Evolutionary conservation across 2,797 vertebrate species (phyloP).

Genomic region (Furcifer pardalis): DNA sequence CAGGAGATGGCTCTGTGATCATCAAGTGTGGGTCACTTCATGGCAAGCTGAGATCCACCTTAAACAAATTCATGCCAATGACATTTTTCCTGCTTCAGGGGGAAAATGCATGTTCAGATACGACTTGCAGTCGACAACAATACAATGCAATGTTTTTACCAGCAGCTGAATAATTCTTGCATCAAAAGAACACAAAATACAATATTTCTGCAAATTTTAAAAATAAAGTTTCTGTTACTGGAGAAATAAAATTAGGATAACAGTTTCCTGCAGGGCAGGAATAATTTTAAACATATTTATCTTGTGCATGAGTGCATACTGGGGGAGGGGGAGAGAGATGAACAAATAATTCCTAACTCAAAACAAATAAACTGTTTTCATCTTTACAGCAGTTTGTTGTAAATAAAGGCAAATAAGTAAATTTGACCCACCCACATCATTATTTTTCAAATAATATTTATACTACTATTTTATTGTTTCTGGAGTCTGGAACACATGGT

Average conservation of each 20-base stretch:
- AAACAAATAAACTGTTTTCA: conserved; percentile 61
- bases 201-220: conserved; percentile 52
- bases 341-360: conserved; percentile 58
- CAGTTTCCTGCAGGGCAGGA: conserved; percentile 52
- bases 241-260: conserved; percentile 48
- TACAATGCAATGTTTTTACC: background rate
- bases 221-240: conserved; percentile 9
- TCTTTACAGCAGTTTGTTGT: conserved; percentile 68
- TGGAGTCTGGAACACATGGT: no score
- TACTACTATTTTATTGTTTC: conserved; percentile 60
- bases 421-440: conserved; percentile 59
- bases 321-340: background rate
- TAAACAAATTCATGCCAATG: no score
- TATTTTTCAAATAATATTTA: conserved; percentile 74
- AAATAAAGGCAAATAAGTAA: conserved; percentile 76
- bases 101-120: no score
- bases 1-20: no score
- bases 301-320: conserved; percentile 34
- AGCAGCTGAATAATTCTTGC: background rate
- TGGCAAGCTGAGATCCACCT: no score
- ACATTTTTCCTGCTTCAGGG: no score
- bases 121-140: no score
- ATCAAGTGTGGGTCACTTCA: no score
- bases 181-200: background rate
- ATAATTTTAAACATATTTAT: conserved; percentile 64